Evolutionary conservation across 2,797 vertebrate species (phyloP).

Genomic region (Astyanax mexicanus): DNA sequence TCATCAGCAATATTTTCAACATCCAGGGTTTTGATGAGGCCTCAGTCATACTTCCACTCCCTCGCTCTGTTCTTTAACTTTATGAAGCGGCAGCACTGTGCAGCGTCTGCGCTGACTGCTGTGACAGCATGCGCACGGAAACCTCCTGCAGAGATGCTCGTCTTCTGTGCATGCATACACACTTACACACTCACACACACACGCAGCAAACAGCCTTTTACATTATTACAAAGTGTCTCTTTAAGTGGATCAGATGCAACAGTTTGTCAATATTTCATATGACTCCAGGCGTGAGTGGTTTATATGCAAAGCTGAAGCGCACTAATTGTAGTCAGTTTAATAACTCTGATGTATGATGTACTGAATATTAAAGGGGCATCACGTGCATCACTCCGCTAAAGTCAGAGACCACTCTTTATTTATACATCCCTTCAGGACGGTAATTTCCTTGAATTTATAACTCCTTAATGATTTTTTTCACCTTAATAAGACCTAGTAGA

Average conservation of each 20-base stretch:
- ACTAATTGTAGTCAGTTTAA: constrained; percentile 35
- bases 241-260: constrained; percentile 36
- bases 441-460: too few relatives aligned
- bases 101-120: neutral
- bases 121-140: neutral
- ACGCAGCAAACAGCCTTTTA: neutral
- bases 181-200: neutral
- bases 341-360: constrained; percentile 26
- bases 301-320: constrained; percentile 29
- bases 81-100: neutral
- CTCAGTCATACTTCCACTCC: neutral
- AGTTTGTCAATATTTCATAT: constrained; percentile 41
- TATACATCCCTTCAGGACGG: neutral
- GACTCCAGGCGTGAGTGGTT: constrained; percentile 25
- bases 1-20: neutral
- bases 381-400: neutral
- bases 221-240: neutral
- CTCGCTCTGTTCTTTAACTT: constrained; percentile 20
- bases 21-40: neutral
- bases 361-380: constrained; percentile 7
- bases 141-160: neutral
- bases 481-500: too few relatives aligned
- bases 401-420: neutral
- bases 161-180: neutral
- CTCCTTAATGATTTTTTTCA: too few relatives aligned